These are phyloP conservation scores for Drosophila ambigua DNA, from an alignment of 1,140 invertebrate genomes.

Conservation along the genomic window DNA sequence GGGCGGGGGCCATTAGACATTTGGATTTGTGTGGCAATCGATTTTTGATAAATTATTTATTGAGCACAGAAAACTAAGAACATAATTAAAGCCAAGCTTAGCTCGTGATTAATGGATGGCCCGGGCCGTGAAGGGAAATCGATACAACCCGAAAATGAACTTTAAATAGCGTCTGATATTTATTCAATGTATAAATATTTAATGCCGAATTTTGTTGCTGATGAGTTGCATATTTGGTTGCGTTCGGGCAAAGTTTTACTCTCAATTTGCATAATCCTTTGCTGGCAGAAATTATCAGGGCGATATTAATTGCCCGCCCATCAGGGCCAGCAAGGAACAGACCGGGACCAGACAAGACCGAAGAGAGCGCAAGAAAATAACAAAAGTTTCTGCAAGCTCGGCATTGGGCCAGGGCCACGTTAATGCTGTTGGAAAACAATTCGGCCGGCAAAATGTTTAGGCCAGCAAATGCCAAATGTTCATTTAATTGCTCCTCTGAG, in stretches of 20 bases:
- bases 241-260: constrained; percentile 30
- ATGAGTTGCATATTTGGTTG: constrained; percentile 16
- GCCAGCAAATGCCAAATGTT: constrained; percentile 72
- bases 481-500: constrained; percentile 60
- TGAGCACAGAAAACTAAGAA: constrained; percentile 49
- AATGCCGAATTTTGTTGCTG: background rate
- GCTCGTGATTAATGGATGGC: constrained; percentile 65
- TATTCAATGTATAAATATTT: background rate
- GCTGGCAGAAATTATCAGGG: constrained; percentile 49
- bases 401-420: background rate
- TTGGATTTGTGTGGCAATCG: constrained; percentile 65
- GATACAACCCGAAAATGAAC: constrained; percentile 14
- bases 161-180: constrained; percentile 10
- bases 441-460: constrained; percentile 55
- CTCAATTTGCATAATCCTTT: constrained; percentile 63
- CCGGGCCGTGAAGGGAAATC: constrained; percentile 37
- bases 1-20: constrained; percentile 40
- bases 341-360: background rate
- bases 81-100: constrained; percentile 67
- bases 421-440: constrained; percentile 61
- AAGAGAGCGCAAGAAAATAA: constrained; percentile 32
- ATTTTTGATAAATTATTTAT: constrained; percentile 81
- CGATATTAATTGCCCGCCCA: constrained; percentile 54
- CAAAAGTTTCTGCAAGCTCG: constrained; percentile 37
- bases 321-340: constrained; percentile 24